Percentiles rank a stretch among this genome's conserved stretches.
Evolutionary conservation across 2,888 invertebrate species (phyloP).

Genomic region (Steromphala cineraria): DNA sequence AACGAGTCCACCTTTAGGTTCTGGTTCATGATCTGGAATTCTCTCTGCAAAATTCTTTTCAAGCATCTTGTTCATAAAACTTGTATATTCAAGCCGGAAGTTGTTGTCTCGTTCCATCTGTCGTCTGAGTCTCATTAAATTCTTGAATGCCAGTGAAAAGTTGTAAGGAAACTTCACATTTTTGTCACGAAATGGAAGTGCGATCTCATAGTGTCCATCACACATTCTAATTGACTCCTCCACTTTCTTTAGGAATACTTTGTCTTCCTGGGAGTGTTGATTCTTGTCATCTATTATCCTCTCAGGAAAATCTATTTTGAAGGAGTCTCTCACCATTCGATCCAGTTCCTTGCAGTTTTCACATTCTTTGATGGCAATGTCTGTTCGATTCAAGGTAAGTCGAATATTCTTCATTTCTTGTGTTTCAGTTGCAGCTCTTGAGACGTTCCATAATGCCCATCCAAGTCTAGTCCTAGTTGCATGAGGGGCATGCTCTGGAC

Average conservation of each 20-base stretch:
- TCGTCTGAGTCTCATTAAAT: background rate
- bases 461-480: no score
- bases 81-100: conserved; percentile 10
- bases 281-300: background rate
- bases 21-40: background rate
- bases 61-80: no score
- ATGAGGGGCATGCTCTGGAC: no score
- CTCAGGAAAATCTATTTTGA: no score
- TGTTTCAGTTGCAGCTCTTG: no score
- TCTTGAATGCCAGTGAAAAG: background rate
- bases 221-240: background rate
- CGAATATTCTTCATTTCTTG: no score
- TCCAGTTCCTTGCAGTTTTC: no score
- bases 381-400: no score
- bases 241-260: conserved; percentile 11
- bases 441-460: no score
- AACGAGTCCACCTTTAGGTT: conserved; percentile 5
- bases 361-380: no score
- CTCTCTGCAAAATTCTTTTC: conserved; percentile 28
- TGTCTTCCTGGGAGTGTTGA: conserved; percentile 23
- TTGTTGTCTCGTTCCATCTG: background rate
- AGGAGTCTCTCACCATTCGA: no score
- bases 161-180: conserved; percentile 20
- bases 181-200: conserved; percentile 20
- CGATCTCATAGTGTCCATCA: conserved; percentile 25